Conservation (phyloP, 2,797 vertebrate species). For the Chelmon rostratus region DNA sequence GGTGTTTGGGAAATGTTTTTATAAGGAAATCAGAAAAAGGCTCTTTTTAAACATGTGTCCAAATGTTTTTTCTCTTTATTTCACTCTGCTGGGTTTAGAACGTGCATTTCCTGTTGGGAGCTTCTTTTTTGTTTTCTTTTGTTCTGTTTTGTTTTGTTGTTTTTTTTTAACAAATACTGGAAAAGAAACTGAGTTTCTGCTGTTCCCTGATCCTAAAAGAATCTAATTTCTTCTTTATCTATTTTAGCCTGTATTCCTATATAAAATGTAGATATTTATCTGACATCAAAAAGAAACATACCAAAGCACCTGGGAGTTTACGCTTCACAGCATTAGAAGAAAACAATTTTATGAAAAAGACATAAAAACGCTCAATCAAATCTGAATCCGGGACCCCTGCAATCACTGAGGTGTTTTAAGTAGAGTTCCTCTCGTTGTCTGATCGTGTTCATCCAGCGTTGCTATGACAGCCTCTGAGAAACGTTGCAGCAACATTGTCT, state of each 20-base stretch:
- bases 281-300: conserved; percentile 85
- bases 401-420: conserved; percentile 79
- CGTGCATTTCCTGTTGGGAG: conserved; percentile 68
- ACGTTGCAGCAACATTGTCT: conserved; percentile 76
- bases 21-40: conserved; percentile 73
- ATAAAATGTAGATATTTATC: conserved; percentile 84
- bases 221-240: conserved; percentile 72
- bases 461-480: conserved; percentile 80
- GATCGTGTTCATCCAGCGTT: conserved; percentile 75
- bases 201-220: conserved; percentile 75
- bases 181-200: conserved; percentile 80
- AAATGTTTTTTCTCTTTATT: conserved; percentile 63
- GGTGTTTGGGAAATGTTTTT: conserved; percentile 66
- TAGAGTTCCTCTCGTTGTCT: conserved; percentile 70
- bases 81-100: conserved; percentile 61
- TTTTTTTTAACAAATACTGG: conserved; percentile 68
- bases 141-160: too few species aligned
- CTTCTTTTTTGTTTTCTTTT: conserved; percentile 35
- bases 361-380: conserved; percentile 78
- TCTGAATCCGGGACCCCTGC: conserved; percentile 83
- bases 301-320: conserved; percentile 88
- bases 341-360: conserved; percentile 77
- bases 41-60: conserved; percentile 74
- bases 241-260: conserved; percentile 73
- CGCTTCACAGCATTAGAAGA: conserved; percentile 75